Evolutionary conservation across 2,888 invertebrate species (phyloP), one percentile per base, ranked within the genome.

Genomic region (Drosophila nigricruria): DNA sequence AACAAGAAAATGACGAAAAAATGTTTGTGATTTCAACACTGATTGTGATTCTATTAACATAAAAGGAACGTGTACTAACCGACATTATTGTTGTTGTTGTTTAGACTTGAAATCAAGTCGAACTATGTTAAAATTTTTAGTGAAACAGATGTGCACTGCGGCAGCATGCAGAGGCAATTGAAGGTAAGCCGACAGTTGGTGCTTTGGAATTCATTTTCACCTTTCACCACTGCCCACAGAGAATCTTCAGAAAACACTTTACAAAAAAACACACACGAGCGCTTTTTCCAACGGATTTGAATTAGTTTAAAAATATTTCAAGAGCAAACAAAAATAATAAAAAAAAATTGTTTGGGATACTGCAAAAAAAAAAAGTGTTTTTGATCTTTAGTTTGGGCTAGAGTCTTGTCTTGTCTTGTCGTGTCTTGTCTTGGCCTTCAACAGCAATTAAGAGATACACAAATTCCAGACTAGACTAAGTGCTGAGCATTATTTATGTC

Each of bases 401-500:
- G 20, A 32, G 18, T 32, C 14, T n/a, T 16, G 18, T 27, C 23
- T n/a, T 25, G 25, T 25, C 2, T 3, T 3, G 25, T 25, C 25
- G 2, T 25, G 14, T 20, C 16, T 18, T 16, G 18, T 27, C 25
- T 8, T 14, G 1, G 27, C 23, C 36, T 25, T 43, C 5, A 43
- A 10, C 57, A 58, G 80, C 78, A 82, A 69, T 82, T 83, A 76
- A 86, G 78, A 69, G 65, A 68, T 73, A 70, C 65, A 72, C 64
- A 66, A 70, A 68, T 70, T 71, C 63, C 23, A 43, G 42, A 56
- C 54, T 54, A 62, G 64, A 70, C 61, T 70, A 68, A 79, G 84
- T 79, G 72, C 81, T 81, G 81, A 87, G 69, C 64, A 71, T 87
- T 84, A 77, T 83, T 84, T 77, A 84, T 71, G 77, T 63, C 40